Percentiles rank a stretch among this genome's conserved stretches.
Evolutionary conservation across 2,888 invertebrate species (phyloP).

Genomic region (Sceliomorpha sp.): DNA sequence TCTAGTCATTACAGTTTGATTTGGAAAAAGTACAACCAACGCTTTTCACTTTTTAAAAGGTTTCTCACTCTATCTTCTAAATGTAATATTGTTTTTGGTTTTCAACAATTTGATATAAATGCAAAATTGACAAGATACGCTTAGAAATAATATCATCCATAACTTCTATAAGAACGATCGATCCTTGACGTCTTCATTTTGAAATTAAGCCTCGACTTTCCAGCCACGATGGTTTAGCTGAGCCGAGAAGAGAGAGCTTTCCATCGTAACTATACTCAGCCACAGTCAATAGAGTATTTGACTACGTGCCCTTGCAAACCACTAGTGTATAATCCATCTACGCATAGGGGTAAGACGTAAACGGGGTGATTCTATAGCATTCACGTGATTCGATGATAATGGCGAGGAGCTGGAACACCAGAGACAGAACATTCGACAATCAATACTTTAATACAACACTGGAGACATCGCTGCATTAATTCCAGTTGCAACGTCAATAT

Average conservation of each 20-base stretch:
- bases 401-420: slow-evolving; percentile 21
- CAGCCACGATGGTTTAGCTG: slow-evolving; percentile 12
- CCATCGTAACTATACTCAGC: slow-evolving; percentile 53
- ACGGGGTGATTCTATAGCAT: slow-evolving; percentile 31
- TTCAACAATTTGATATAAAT: no score
- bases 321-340: slow-evolving; percentile 63
- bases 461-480: slow-evolving; percentile 59
- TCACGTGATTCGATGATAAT: slow-evolving; percentile 43
- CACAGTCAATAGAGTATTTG: slow-evolving; percentile 62
- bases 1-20: no score
- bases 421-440: slow-evolving; percentile 36
- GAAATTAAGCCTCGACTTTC: slow-evolving; percentile 10
- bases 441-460: slow-evolving; percentile 63
- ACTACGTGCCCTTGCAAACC: slow-evolving; percentile 67
- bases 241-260: slow-evolving; percentile 54
- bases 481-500: background rate
- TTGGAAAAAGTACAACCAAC: no score
- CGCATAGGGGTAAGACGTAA: slow-evolving; percentile 49
- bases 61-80: no score
- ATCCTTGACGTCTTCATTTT: slow-evolving; percentile 16
- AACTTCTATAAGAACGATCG: slow-evolving; percentile 6
- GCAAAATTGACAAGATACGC: no score
- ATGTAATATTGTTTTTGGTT: no score
- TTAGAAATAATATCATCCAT: no score
- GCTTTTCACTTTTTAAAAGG: no score